Conservation (phyloP, 2,888 invertebrate species). For the Willowsia nigromaculata region DNA sequence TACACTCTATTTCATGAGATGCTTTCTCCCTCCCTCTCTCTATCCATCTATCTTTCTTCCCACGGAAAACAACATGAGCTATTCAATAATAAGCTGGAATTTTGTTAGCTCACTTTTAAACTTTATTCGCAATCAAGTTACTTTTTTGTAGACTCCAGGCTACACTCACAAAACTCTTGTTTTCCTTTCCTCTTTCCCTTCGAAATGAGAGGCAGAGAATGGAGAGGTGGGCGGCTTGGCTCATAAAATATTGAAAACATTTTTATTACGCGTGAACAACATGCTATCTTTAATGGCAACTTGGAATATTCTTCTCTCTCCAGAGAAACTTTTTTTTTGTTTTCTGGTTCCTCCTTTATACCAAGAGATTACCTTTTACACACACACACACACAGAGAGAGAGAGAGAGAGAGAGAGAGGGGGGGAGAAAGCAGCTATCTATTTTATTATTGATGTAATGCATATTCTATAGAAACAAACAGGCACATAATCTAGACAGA, state of each 20-base stretch:
- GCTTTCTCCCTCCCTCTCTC: neutral
- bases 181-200: neutral
- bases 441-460: neutral
- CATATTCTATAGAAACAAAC: neutral
- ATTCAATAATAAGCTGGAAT: neutral
- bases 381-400: no score
- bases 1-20: neutral
- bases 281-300: neutral
- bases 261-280: neutral
- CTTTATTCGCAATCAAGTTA: neutral
- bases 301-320: neutral
- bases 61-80: neutral
- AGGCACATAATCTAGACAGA: neutral
- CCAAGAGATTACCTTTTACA: neutral
- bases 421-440: no score
- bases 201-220: neutral
- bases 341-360: neutral
- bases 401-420: no score
- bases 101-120: neutral
- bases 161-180: neutral
- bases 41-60: no score
- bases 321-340: neutral
- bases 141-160: neutral
- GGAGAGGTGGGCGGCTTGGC: neutral
- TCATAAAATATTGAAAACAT: slow-evolving; percentile 9